phyloP scores from a whole-genome alignment of 2,113 vertebrate species.

The Siphamia tubifer region DNA sequence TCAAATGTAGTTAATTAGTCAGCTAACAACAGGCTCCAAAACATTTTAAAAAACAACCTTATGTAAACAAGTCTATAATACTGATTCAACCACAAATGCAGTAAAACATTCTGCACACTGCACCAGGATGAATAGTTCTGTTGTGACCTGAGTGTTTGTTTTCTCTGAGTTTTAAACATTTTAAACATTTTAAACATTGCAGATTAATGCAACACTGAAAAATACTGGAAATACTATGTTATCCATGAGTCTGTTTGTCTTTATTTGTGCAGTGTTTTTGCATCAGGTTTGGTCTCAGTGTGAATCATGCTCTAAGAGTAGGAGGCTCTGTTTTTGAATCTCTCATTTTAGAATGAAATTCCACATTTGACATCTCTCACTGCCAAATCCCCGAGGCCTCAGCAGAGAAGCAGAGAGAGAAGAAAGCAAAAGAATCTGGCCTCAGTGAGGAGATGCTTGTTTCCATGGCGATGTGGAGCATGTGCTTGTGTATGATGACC shows the following conservation, averaged over 20 bases:
- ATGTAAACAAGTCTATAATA: no score
- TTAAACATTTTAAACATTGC: neutral
- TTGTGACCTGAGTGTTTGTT: no score
- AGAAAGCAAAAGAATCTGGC: constrained; percentile 17
- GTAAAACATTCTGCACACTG: no score
- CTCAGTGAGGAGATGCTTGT: constrained; percentile 49
- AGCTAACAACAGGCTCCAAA: no score
- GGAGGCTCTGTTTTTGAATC: constrained; percentile 30
- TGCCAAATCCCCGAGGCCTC: constrained; percentile 22
- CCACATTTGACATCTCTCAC: constrained; percentile 30
- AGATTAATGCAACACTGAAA: neutral
- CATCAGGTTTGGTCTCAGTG: neutral
- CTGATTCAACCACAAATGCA: no score
- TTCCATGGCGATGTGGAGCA: constrained; percentile 62
- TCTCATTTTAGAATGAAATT: constrained; percentile 45
- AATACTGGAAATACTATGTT: neutral
- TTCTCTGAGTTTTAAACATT: no score
- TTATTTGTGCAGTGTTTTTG: neutral
- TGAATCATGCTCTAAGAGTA: constrained; percentile 40
- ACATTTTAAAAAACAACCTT: no score
- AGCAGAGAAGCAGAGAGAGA: neutral
- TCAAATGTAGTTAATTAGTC: no score
- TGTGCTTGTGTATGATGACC: constrained; percentile 56
- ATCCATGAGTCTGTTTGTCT: neutral
- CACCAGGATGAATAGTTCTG: no score